Evolutionary conservation across 2,888 invertebrate genomes (phyloP).

Genomic region (Macrophya annulata): DNA sequence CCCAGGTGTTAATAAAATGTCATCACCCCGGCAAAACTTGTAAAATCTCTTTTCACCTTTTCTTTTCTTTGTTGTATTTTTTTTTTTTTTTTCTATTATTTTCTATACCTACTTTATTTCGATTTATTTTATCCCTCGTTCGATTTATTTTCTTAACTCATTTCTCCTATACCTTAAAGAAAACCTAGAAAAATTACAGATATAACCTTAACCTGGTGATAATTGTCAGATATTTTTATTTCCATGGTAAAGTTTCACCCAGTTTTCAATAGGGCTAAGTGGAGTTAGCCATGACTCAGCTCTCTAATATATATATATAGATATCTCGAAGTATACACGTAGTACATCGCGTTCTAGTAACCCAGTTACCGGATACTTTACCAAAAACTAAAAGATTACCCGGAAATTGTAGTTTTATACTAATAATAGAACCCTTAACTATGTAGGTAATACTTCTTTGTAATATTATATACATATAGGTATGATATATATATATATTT

Average conservation of each 20-base stretch:
- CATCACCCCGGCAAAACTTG: slow-evolving; percentile 19
- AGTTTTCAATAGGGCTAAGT: neutral
- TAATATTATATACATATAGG: neutral
- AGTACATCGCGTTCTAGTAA: neutral
- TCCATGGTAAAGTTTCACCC: neutral
- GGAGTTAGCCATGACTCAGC: neutral
- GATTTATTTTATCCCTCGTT: neutral
- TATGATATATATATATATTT: neutral
- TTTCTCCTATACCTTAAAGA: neutral
- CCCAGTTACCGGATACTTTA: neutral
- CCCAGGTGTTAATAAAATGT: slow-evolving; percentile 34
- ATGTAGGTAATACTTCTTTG: neutral
- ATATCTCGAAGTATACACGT: neutral
- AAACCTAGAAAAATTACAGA: neutral
- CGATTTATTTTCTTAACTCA: neutral
- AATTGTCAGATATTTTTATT: neutral
- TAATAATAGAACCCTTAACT: slow-evolving; percentile 8
- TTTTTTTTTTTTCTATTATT: no score
- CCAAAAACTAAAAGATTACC: neutral
- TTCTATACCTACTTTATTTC: no score
- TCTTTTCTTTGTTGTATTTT: neutral
- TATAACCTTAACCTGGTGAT: neutral
- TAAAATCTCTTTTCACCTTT: neutral
- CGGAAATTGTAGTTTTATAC: neutral
- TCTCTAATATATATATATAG: neutral